Conservation (phyloP, 2,888 invertebrate species). For the Acanthoscelides obtectus region DNA sequence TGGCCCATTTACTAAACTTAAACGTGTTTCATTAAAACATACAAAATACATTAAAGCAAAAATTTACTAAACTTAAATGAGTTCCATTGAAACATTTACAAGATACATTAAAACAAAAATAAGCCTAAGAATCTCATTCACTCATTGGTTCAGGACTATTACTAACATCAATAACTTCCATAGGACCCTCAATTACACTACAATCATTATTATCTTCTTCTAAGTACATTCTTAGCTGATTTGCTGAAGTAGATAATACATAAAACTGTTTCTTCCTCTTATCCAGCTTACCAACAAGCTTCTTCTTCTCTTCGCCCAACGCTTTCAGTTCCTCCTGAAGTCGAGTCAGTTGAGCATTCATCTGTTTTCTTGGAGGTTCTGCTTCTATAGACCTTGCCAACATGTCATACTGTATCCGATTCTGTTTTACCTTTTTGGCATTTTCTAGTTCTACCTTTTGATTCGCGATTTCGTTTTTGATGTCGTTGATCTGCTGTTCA, state of each 20-base stretch:
- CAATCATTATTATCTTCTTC: slow-evolving; percentile 45
- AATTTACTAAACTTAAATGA: too few relatives aligned
- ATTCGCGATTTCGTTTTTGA: slow-evolving; percentile 74
- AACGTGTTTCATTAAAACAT: too few relatives aligned
- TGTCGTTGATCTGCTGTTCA: slow-evolving; percentile 72
- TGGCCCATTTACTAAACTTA: too few relatives aligned
- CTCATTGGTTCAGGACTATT: slow-evolving; percentile 46
- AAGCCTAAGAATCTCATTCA: slow-evolving; percentile 28
- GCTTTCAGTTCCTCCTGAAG: slow-evolving; percentile 69
- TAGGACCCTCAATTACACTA: slow-evolving; percentile 12
- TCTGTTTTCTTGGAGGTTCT: slow-evolving; percentile 84
- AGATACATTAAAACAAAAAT: background rate
- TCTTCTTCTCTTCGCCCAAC: slow-evolving; percentile 65
- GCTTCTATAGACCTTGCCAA: slow-evolving; percentile 85
- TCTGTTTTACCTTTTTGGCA: slow-evolving; percentile 83
- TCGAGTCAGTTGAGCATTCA: slow-evolving; percentile 62
- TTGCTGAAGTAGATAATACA: slow-evolving; percentile 80
- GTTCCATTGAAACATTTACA: too few relatives aligned
- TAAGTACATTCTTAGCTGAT: slow-evolving; percentile 75
- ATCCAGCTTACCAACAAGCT: slow-evolving; percentile 72
- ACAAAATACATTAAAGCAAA: too few relatives aligned
- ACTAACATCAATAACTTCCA: slow-evolving; percentile 42
- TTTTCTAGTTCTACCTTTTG: slow-evolving; percentile 76
- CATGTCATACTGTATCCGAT: slow-evolving; percentile 89
- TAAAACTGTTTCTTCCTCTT: slow-evolving; percentile 85